phyloP scores from a whole-genome alignment of 2,113 vertebrate species.

The Rhea americana region DNA sequence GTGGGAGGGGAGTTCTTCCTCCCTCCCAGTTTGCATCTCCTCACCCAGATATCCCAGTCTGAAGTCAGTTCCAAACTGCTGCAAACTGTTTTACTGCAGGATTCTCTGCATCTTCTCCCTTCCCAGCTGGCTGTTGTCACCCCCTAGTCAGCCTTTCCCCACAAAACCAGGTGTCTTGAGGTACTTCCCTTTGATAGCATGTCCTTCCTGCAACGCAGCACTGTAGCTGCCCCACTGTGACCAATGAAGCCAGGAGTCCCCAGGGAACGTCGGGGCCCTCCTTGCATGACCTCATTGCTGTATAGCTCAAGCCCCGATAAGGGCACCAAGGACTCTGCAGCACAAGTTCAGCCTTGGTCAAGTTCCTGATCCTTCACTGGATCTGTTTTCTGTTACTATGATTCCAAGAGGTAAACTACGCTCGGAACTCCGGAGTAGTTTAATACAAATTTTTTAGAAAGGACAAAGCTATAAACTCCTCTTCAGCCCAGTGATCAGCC shows the following conservation, averaged over 20 bases:
- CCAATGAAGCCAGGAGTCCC: too few species aligned
- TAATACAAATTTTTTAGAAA: too few species aligned
- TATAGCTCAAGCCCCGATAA: background rate
- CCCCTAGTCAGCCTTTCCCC: background rate
- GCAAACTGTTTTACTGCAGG: too few species aligned
- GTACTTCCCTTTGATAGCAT: background rate
- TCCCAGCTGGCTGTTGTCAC: background rate
- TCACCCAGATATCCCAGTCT: rapidly evolving
- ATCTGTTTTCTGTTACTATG: too few species aligned
- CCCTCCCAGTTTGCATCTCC: background rate
- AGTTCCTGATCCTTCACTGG: background rate
- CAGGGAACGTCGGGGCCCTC: background rate
- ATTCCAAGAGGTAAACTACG: background rate
- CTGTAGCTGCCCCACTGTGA: background rate
- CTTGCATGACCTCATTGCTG: rapidly evolving
- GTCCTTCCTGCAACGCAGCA: too few species aligned
- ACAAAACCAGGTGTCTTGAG: rapidly evolving
- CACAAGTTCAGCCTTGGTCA: background rate
- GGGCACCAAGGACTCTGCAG: rapidly evolving
- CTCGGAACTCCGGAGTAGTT: background rate
- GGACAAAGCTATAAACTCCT: too few species aligned
- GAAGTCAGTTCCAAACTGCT: rapidly evolving
- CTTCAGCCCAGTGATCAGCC: too few species aligned
- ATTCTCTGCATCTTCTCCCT: background rate
- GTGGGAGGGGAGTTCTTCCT: background rate